Conservation (phyloP, 2,113 vertebrate species). For the Bungarus multicinctus region DNA sequence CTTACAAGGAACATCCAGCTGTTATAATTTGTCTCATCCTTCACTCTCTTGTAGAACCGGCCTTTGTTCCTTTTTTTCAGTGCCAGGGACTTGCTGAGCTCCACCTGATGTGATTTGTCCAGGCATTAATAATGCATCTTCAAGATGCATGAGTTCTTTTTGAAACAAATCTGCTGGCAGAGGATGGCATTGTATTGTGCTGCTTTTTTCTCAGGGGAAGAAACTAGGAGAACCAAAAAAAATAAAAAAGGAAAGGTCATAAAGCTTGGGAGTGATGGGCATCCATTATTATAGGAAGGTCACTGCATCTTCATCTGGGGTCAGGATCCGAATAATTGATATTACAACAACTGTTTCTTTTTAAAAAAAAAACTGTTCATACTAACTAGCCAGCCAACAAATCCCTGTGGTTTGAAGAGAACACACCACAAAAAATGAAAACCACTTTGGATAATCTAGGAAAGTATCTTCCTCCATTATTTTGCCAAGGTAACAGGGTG, state of each 20-base stretch:
- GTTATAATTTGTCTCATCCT: conserved; percentile 80
- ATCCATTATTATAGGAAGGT: conserved; percentile 34
- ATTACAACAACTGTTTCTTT: conserved; percentile 37
- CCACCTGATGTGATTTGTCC: conserved; percentile 83
- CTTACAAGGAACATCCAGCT: conserved; percentile 77
- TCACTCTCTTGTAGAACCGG: conserved; percentile 73
- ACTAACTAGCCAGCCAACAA: background rate
- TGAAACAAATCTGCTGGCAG: conserved; percentile 67
- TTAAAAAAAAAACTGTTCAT: conserved; percentile 13
- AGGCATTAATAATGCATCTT: conserved; percentile 83
- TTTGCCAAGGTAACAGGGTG: background rate
- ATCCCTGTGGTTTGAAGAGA: conserved; percentile 30
- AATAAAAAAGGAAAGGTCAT: conserved; percentile 44
- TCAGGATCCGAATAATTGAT: conserved; percentile 42
- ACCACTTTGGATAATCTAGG: conserved; percentile 20
- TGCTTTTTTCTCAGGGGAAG: conserved; percentile 14
- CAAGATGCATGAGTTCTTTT: conserved; percentile 79
- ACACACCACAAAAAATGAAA: conserved; percentile 14
- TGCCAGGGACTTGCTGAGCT: conserved; percentile 80
- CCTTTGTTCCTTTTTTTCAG: conserved; percentile 76
- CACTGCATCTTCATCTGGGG: conserved; percentile 37
- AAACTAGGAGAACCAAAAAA: conserved; percentile 28
- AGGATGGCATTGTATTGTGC: conserved; percentile 45
- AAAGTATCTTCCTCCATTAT: background rate
- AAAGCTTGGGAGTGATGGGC: background rate